Base-by-base conservation (phyloP, 2,113 vertebrate genomes). In the Alligator sinensis region DNA sequence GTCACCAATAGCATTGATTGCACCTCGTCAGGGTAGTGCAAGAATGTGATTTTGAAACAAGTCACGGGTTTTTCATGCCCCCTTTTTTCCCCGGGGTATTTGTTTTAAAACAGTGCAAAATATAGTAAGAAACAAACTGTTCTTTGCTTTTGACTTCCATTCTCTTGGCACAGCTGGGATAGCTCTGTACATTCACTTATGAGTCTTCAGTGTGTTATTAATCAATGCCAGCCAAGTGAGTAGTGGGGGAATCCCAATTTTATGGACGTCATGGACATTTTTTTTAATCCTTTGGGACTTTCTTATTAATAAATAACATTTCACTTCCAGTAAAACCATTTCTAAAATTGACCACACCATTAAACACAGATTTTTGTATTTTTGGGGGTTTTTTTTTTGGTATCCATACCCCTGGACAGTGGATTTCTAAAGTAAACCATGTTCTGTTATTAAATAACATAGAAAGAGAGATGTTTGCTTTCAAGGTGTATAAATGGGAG, bases 401-500 rank as follows among this genome's bases (percentile, higher is more conserved):
- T 47, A 47, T 9, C 5, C 0, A 12, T 82, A 4, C 34, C 57
- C 91, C 55, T 28, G 19, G 22, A 63, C n/a, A 24, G 14, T 19
- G 87, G 18, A 34, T 59, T 25, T 28, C 15, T 58, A 63, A 81
- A 92, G 80, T 22, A 87, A 83, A 38, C 55, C 21, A 30, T 60
- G 2, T 62, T 70, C 59, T 78, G 12, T 2, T 12, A 74, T 86
- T 89, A 90, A 95, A 93, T 84, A 86, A 27, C 34, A 75, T 3
- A 75, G 70, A 76, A 97, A 96, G 79, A 13, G 82, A 97, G 86
- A 78, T 82, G 60, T 89, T 95, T 92, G 68, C 47, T 90, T 90
- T 79, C 82, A 94, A 87, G 84, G 81, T 91, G 61, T 79, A 84
- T 95, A 94, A 97, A 97, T 27, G 59, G 66, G 88, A 95, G 82